phyloP scores from a whole-genome alignment of 1,140 invertebrate species.

The Drosophila simulans region DNA sequence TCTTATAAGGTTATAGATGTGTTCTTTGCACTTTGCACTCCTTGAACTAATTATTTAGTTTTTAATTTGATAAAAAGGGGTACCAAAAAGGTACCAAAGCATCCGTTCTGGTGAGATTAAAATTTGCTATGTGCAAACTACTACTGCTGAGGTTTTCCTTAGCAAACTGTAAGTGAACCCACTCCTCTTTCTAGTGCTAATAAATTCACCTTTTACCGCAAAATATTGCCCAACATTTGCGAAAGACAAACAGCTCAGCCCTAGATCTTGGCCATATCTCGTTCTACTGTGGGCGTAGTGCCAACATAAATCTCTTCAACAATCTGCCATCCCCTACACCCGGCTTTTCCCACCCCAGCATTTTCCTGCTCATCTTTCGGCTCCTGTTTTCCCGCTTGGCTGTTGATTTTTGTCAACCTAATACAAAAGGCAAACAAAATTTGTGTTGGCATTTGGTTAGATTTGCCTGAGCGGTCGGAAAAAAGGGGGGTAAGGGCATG shows the following conservation, averaged over 20 bases:
- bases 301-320: conserved; percentile 47
- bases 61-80: no score
- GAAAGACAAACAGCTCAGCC: conserved; percentile 67
- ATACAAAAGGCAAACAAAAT: conserved; percentile 79
- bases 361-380: conserved; percentile 9
- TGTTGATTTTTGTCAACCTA: conserved; percentile 81
- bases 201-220: conserved; percentile 80
- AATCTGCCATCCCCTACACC: conserved; percentile 14
- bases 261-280: not conserved
- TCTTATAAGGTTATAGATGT: no score
- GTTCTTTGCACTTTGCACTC: no score
- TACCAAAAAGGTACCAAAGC: not conserved
- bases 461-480: conserved; percentile 43
- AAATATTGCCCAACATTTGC: conserved; percentile 80
- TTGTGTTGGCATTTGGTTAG: conserved; percentile 76
- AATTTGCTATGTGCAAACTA: conserved; percentile 6
- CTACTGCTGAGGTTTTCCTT: not conserved
- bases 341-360: not conserved
- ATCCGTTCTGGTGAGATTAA: not conserved
- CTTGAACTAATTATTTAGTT: no score
- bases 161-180: conserved; percentile 24
- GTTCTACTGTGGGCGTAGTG: conserved; percentile 20
- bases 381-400: conserved; percentile 20
- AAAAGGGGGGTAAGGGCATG: not conserved
- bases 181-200: conserved; percentile 42